These are phyloP conservation scores for Holacanthella duospinosa DNA, from an alignment of 2,888 invertebrate species.

Conservation along the genomic window DNA sequence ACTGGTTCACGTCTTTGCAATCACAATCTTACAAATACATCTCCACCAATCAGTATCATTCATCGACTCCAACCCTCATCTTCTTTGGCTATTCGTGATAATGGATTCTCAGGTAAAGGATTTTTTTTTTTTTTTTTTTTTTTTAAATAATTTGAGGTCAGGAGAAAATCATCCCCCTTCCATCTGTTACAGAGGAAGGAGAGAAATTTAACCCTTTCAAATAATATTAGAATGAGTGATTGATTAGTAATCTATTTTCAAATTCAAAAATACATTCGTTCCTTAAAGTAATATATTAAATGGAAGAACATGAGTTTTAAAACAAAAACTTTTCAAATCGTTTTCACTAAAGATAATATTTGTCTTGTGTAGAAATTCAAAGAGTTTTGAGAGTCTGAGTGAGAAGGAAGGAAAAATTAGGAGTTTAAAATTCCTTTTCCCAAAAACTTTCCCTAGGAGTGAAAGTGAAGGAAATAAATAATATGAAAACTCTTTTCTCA, in stretches of 20 bases:
- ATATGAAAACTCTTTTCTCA: background rate
- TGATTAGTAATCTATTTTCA: background rate
- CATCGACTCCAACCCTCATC: constrained; percentile 17
- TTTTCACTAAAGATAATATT: background rate
- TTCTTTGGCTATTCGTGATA: constrained; percentile 1
- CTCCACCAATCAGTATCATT: constrained; percentile 34
- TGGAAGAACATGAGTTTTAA: background rate
- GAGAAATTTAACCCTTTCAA: too few relatives aligned
- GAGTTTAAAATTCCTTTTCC: background rate
- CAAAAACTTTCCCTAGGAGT: background rate
- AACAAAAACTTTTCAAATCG: background rate
- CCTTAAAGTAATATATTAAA: background rate
- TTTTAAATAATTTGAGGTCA: too few relatives aligned
- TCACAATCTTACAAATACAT: constrained; percentile 33
- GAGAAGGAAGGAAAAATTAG: background rate
- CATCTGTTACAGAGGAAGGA: too few relatives aligned
- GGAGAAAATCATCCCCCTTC: too few relatives aligned
- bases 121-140: too few relatives aligned
- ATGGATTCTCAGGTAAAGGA: constrained; percentile 4
- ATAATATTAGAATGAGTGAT: too few relatives aligned
- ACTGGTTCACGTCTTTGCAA: constrained; percentile 37
- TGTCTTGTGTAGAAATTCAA: background rate
- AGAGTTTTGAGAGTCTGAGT: background rate
- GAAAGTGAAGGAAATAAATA: too few relatives aligned
- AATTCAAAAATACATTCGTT: background rate